Percentiles rank a stretch among this genome's conserved stretches.
Conservation (phyloP, 2,113 vertebrate species). For the Dermatemys mawii region DNA sequence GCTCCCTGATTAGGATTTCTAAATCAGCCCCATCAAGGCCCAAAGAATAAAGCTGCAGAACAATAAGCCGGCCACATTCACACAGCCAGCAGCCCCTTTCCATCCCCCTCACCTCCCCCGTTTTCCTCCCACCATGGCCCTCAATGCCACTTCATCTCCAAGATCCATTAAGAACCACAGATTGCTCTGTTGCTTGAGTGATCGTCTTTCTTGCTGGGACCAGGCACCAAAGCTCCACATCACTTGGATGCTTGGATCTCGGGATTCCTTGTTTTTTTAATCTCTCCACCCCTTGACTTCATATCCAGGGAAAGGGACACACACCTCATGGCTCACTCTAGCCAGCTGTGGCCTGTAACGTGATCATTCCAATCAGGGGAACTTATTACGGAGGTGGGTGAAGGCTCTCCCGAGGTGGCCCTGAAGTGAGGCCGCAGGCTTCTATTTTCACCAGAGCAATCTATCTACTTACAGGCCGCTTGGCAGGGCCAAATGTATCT, state of each 20-base stretch:
- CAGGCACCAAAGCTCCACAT: neutral
- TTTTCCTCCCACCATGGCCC: conserved; percentile 25
- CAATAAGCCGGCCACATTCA: conserved; percentile 75
- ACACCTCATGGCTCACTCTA: neutral
- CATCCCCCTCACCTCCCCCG: conserved; percentile 19
- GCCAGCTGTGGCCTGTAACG: neutral
- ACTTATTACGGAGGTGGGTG: neutral
- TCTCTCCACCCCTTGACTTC: neutral
- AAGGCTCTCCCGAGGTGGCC: no score
- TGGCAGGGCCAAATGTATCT: neutral
- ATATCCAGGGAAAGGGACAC: neutral
- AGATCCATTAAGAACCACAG: neutral
- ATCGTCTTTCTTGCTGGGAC: neutral
- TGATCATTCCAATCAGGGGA: neutral
- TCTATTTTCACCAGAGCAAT: neutral
- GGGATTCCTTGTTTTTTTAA: neutral
- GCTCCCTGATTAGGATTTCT: conserved; percentile 82
- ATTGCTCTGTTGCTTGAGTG: rapidly evolving
- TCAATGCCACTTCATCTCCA: conserved; percentile 51
- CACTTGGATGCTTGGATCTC: neutral
- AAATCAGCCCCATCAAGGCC: conserved; percentile 79
- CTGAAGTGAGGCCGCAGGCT: neutral
- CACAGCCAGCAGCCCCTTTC: conserved; percentile 52
- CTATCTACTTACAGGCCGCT: neutral
- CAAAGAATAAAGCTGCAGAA: conserved; percentile 74